Percentiles rank a stretch among this genome's conserved stretches.
These are phyloP conservation scores for Sterna hirundo DNA, from an alignment of 2,113 vertebrate genomes.

Conservation along the genomic window DNA sequence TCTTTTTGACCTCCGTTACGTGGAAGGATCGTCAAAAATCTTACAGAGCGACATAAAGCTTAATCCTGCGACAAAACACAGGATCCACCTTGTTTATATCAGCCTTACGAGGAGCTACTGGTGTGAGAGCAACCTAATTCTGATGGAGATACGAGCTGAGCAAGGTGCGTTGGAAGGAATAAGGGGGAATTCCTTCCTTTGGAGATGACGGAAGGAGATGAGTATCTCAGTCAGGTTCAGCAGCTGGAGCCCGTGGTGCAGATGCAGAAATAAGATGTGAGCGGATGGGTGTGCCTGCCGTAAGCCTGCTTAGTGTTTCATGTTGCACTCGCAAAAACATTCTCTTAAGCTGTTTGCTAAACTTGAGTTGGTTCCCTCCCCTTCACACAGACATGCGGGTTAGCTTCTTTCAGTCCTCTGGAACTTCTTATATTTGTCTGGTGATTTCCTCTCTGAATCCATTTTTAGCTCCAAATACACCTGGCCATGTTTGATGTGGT, in stretches of 20 bases:
- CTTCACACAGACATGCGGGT: not conserved
- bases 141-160: not conserved
- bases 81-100: not conserved
- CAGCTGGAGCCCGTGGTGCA: not conserved
- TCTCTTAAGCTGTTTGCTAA: not conserved
- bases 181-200: not conserved
- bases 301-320: not conserved
- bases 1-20: not conserved
- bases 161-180: fast-evolving
- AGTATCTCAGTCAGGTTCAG: fast-evolving
- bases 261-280: not conserved
- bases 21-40: not conserved
- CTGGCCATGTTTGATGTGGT: not conserved
- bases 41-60: not conserved
- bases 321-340: not conserved
- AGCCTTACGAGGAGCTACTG: not conserved
- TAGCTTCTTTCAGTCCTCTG: not conserved
- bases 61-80: not conserved
- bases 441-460: not conserved
- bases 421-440: not conserved
- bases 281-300: not conserved
- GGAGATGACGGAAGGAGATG: not conserved
- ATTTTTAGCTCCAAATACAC: not conserved
- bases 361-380: not conserved
- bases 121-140: not conserved